Evolutionary conservation across 1,140 invertebrate species (phyloP).

Genomic region (Drosophila guanche): DNA sequence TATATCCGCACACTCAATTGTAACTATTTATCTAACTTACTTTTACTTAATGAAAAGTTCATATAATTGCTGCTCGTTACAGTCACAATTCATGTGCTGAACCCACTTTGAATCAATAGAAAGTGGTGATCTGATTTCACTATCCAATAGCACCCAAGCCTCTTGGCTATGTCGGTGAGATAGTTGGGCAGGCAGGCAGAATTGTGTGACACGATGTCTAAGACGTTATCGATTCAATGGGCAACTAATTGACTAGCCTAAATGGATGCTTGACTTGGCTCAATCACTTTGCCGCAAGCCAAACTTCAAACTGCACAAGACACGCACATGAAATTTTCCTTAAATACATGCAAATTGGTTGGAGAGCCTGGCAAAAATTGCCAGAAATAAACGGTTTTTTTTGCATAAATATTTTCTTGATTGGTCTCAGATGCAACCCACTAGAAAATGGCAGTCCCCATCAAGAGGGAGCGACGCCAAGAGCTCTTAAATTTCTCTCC

Average conservation of each 20-base stretch:
- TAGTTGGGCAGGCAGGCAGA: conserved; percentile 50
- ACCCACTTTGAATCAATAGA: conserved; percentile 37
- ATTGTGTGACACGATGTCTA: conserved; percentile 46
- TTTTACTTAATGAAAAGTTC: conserved; percentile 16
- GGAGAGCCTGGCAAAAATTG: conserved; percentile 25
- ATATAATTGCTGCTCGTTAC: conserved; percentile 22
- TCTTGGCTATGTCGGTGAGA: conserved; percentile 24
- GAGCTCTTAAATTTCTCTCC: conserved; percentile 45
- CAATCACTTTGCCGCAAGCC: conserved; percentile 8
- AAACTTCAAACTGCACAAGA: conserved; percentile 11
- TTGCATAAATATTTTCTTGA: conserved; percentile 33
- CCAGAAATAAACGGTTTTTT: conserved; percentile 27
- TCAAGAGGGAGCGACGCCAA: not conserved
- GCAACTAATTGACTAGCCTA: conserved; percentile 48
- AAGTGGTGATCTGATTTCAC: conserved; percentile 48
- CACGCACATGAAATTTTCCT: conserved; percentile 41
- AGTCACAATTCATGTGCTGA: conserved; percentile 20
- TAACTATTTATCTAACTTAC: conserved; percentile 14
- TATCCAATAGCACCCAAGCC: conserved; percentile 1
- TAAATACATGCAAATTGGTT: conserved; percentile 43
- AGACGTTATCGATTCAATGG: conserved; percentile 51
- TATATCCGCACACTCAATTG: not conserved
- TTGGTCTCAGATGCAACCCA: conserved; percentile 3
- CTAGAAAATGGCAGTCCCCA: conserved; percentile 5
- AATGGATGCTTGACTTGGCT: conserved; percentile 37